Evolutionary conservation across 2,797 vertebrate genomes (phyloP), one percentile per base, ranked within the genome.

Genomic region (Hyperoplus immaculatus): DNA sequence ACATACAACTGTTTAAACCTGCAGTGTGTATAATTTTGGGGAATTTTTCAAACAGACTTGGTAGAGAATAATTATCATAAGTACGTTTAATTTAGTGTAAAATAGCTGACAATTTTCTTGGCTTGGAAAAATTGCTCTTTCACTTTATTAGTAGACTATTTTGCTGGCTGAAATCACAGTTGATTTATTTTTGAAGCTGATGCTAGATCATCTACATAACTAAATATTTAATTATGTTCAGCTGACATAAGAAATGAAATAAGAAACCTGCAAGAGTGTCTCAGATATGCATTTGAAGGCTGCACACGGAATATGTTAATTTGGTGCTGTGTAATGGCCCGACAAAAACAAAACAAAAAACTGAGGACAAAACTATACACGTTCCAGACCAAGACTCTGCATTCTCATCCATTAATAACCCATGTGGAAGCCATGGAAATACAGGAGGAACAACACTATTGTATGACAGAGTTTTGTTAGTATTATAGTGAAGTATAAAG

Each of bases 271-370:
- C 14, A 56, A 10, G 21, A 54, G 12, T 4, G 13, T 66, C 11
- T 38, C 5, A 21, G 12, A 58, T 51, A 51, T 69, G 5, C 21
- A 14, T 49, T 49, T 29, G 8, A 51, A 51, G 42, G 36, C 58
- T n/a, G n/a, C 36, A 59, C 38, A 45, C 29, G 57, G 47, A 12
- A 46, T 29, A 45, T 50, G 29, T 49, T 43, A 64, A 70, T 60
- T 60, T 8, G 8, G 18, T 11, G 12, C 10, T 46, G 60, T 53
- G 45, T 59, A 72, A 72, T 76, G 73, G n/a, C 18, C 63, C 16
- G 53, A 47, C 29, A 29, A 29, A 29, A 29, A 29, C 29, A 29
- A 29, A 29, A 29, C 29, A 60, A 60, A 49, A 39, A 12, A 53
- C 36, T 36, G 14, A 61, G 69, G 58, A 46, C 1, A 53, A 50